Evolutionary conservation across 2,797 vertebrate genomes (phyloP), one percentile per base, ranked within the genome.

Genomic region (Tenualosa thibaudeaui): DNA sequence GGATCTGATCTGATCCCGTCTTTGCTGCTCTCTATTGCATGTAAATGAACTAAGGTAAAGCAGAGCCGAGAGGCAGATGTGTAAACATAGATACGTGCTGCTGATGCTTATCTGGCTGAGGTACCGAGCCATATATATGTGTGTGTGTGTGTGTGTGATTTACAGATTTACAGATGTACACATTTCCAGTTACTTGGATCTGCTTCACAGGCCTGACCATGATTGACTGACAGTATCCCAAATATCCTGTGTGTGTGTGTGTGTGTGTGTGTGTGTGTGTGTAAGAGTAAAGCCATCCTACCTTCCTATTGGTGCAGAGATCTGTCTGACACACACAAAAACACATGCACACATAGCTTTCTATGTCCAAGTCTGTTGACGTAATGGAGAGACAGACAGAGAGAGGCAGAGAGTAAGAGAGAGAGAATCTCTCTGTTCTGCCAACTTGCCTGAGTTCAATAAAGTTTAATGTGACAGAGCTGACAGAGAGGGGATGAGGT

Each of bases 291-390:
- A 46, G 46, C 1, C 46, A 46, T 46, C 46, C 46, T 7, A 46
- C 46, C 46, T 1, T 46, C 46, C 46, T 46, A 46, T 46, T 4
- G 46, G 46, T 4, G 7, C 46, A 7, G 46, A 46, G 46, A 46
- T 56, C 19, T 62, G 22, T 24, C 22, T 62, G 58, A 87, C 84
- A 86, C 88, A 82, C 81, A 65, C 83, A 43, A 81, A 82, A 81
- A 54, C 37, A 78, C 53, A 78, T 24, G 68, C 31, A 56, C n/a
- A 24, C 50, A n/a, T 46, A 43, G 53, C 31, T 56, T 4, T 58
- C 13, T 12, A 3, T 19, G 3, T 46, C 40, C n/a, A 46, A 62
- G 58, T 17, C 19, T 10, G 10, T 12, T 26, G 17, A 17, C n/a
- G 9, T 78, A 56, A 56, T 78, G 31, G 51, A 26, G 62, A 26